Base-by-base conservation (phyloP, 2,113 vertebrate species). In the Odocoileus virginianus region DNA sequence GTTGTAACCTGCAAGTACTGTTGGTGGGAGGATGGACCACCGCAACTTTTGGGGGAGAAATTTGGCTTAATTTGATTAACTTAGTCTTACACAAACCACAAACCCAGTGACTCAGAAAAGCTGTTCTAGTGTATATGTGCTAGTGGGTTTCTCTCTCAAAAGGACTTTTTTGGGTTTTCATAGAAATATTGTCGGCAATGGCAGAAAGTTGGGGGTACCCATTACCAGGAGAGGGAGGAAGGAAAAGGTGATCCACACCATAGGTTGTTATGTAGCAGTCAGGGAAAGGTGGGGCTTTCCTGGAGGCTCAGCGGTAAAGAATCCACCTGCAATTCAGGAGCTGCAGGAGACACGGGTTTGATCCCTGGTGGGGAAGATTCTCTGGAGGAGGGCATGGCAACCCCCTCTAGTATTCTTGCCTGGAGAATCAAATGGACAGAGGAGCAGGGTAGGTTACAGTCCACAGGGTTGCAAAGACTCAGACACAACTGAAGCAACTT, bases 331-430 rank as follows among this genome's bases (percentile, higher is more conserved):
- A 43, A 7, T 76, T 43, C 40, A 43, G 71, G 23, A 76, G 71
- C 71, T 43, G 36, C 71, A 76, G 40, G 40, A 43, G 23, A 43
- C 12, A 0, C 0, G 0, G 40, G 23, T 76, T 76, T 43, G 23
- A 43, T 76, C 23, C 40, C 23, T 76, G 71, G 40, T 76, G 23
- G 71, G 23, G 23, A 43, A 27, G 40, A 43, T 76, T 43, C 40
- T 23, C 23, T 76, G 71, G 23, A 76, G 71, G 3, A 43, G 40
- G 23, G 40, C 21, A 27, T 43, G 71, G 71, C 40, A 76, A 14
- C 40, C 12, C 71, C 11, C 40, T 76, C 36, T 43, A 76, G 12
- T 43, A 43, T 27, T 43, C 23, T 25, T 43, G 12, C 71, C 23
- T 43, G 23, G 71, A 76, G 23, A 76, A 76, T 76, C 23, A 23